These are phyloP conservation scores for Spea hammondii DNA, from an alignment of 2,797 vertebrate species.

Conservation along the genomic window DNA sequence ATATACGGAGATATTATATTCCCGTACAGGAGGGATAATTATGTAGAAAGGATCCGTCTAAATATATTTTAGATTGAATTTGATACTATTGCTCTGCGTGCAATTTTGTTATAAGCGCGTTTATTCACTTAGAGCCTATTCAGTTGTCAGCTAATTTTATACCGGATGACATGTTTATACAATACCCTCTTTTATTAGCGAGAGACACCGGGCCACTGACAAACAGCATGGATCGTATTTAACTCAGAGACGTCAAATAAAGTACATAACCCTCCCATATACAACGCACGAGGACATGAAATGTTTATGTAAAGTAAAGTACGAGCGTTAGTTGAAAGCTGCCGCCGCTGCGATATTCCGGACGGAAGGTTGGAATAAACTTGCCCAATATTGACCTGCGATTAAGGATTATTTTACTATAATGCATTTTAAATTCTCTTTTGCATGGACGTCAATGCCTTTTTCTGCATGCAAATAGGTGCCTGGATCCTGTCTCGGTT, in stretches of 20 bases:
- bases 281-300: not conserved
- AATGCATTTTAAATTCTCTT: too few relatives aligned
- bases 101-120: slow-evolving; percentile 9
- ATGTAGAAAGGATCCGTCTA: slow-evolving; percentile 14
- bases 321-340: not conserved
- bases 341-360: not conserved
- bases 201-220: not conserved
- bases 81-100: not conserved
- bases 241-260: not conserved
- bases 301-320: not conserved
- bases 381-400: too few relatives aligned
- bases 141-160: slow-evolving; percentile 31
- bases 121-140: slow-evolving; percentile 25
- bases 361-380: too few relatives aligned
- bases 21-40: slow-evolving; percentile 14
- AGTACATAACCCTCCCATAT: not conserved
- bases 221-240: not conserved
- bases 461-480: too few relatives aligned
- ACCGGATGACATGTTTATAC: slow-evolving; percentile 15
- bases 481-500: too few relatives aligned
- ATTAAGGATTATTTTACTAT: too few relatives aligned
- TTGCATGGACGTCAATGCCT: too few relatives aligned
- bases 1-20: slow-evolving; percentile 2
- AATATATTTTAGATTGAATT: slow-evolving; percentile 26
- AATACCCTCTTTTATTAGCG: slow-evolving; percentile 12